Base-by-base conservation (phyloP, 2,797 vertebrate genomes). In the Muscicapa comitata region DNA sequence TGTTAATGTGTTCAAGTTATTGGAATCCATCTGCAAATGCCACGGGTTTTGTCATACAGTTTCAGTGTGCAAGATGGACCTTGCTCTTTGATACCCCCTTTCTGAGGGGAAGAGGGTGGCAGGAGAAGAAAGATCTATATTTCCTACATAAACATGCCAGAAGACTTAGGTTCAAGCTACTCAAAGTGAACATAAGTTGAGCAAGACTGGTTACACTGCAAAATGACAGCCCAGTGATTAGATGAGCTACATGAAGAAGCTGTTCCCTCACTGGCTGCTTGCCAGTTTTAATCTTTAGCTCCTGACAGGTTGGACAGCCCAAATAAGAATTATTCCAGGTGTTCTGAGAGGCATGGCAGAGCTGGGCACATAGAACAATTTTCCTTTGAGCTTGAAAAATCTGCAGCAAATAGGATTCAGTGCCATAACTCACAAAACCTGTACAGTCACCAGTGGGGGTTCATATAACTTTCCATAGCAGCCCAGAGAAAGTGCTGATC, bases 21-120 rank as follows among this genome's bases (percentile, higher is more conserved):
- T 74, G 45, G 54, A 86, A 77, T 68, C 21, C 45, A 31, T 29
- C n/a, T 75, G 58, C 42, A 78, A 57, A n/a, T 71, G 33, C 33
- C 0, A 2, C 0, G 0, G 19, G 7, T 67, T 88, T 65, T 94
- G 58, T 48, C 20, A 35, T 3, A 28, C 14, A 45, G 20, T 61
- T 78, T 72, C 62, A 42, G 26, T 4, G 15, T 31, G 42, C 54
- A 48, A 72, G 26, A 35, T 14, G n/a, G 50, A 65, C 17, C 21
- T 82, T 13, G n/a, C 14, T 48, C 54, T 84, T 86, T 51, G 24
- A 75, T 38, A 35, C 4, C 47, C 20, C 28, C 16, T 53, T 75
- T 92, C 17, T 28, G 13, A 15, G 24, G 8, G 9, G 12, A 78
- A 45, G 33, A 71, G 9, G 17, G 24, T 47, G 26, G 42, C 15